Evolutionary conservation across 2,113 vertebrate genomes (phyloP).

Genomic region (Rhizomys pruinosus): DNA sequence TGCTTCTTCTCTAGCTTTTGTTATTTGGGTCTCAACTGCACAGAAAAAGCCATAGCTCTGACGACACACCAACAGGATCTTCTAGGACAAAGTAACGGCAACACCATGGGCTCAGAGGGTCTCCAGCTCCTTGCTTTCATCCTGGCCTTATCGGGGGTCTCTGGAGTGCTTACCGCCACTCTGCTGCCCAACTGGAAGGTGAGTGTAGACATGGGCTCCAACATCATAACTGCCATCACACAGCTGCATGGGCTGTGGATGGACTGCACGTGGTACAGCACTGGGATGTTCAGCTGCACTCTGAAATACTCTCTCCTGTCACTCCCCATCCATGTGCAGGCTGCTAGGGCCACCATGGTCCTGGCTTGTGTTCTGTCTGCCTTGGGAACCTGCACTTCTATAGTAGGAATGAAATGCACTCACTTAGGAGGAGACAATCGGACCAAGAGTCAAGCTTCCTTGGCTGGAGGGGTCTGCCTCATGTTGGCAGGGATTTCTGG

Average conservation of each 20-base stretch:
- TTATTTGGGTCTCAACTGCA: constrained; percentile 77
- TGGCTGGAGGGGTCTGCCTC: constrained; percentile 93
- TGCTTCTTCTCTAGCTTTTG: constrained; percentile 54
- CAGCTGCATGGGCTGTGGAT: constrained; percentile 98
- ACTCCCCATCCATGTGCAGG: constrained; percentile 93
- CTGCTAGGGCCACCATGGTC: constrained; percentile 95
- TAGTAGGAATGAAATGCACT: constrained; percentile 95
- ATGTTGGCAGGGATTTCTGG: constrained; percentile 90
- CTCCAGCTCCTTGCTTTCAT: constrained; percentile 96
- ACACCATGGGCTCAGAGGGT: constrained; percentile 91
- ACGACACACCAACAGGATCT: constrained; percentile 76
- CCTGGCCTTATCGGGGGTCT: constrained; percentile 91
- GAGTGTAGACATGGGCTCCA: constrained; percentile 92
- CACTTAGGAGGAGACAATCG: constrained; percentile 90
- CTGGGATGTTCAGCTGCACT: constrained; percentile 97
- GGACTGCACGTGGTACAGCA: constrained; percentile 99
- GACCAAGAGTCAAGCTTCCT: constrained; percentile 90
- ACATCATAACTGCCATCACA: constrained; percentile 93
- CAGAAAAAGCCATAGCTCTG: constrained; percentile 83
- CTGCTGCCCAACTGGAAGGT: constrained; percentile 97
- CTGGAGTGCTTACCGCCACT: constrained; percentile 92
- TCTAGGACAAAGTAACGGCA: constrained; percentile 67
- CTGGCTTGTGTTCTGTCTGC: constrained; percentile 93
- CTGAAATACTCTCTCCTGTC: constrained; percentile 93
- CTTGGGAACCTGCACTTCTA: constrained; percentile 92